Percentiles rank a stretch among this genome's conserved stretches.
These are phyloP conservation scores for Acipenser ruthenus DNA, from an alignment of 2,797 vertebrate species.

Conservation along the genomic window DNA sequence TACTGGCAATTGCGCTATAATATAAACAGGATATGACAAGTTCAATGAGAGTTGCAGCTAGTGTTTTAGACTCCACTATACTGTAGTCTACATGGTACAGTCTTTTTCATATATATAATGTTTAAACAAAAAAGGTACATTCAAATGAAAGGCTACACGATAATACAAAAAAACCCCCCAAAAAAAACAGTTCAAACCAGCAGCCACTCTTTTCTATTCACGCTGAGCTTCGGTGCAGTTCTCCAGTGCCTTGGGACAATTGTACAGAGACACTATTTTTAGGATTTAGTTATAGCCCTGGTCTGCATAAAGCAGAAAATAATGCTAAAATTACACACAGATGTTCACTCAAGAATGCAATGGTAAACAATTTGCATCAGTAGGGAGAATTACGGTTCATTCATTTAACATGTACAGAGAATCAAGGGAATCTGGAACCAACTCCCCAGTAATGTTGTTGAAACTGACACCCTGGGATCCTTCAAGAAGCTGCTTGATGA, in stretches of 20 bases:
- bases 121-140: background rate
- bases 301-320: conserved; percentile 2
- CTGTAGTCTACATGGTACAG: background rate
- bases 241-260: conserved; percentile 2
- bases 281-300: conserved; percentile 9
- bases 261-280: conserved; percentile 5
- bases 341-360: background rate
- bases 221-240: background rate
- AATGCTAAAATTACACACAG: background rate
- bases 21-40: background rate
- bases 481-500: too few relatives aligned
- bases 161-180: background rate
- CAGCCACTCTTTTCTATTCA: background rate
- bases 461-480: too few relatives aligned
- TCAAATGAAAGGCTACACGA: background rate
- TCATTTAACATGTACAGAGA: too few relatives aligned
- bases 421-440: too few relatives aligned
- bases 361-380: background rate
- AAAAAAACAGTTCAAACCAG: background rate
- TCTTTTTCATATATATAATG: background rate
- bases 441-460: too few relatives aligned
- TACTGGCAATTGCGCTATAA: background rate
- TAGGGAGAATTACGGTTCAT: background rate
- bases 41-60: background rate
- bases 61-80: too few relatives aligned